Evolutionary conservation across 2,888 invertebrate species (phyloP).

Genomic region (Quadroppia sp.): DNA sequence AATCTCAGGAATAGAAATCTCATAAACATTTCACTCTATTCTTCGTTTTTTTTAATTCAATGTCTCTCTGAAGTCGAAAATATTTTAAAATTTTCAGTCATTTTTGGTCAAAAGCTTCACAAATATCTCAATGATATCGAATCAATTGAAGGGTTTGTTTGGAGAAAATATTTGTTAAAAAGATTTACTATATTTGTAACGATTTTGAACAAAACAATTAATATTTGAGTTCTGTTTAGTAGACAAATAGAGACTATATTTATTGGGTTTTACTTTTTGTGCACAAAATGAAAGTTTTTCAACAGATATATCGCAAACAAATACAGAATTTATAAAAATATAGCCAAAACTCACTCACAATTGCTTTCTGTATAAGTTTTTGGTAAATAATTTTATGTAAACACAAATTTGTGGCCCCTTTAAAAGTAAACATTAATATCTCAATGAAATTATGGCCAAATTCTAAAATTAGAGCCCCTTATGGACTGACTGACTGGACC

Average conservation of each 20-base stretch:
- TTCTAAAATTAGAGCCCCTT: slow-evolving; percentile 11
- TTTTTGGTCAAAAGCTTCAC: not conserved
- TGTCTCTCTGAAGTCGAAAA: not conserved
- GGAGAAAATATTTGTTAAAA: slow-evolving; percentile 12
- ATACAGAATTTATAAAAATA: not conserved
- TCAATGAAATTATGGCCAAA: slow-evolving; percentile 9
- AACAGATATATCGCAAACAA: slow-evolving; percentile 16
- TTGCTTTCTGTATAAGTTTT: slow-evolving; percentile 10
- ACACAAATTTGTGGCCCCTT: not conserved
- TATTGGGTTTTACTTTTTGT: slow-evolving; percentile 4
- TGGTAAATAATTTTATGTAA: slow-evolving; percentile 9
- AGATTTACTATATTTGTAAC: slow-evolving; percentile 12
- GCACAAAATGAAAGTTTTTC: not conserved
- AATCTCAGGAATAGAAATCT: too few species aligned
- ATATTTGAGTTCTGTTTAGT: not conserved
- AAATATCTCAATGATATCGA: not conserved
- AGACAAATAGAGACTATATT: slow-evolving; percentile 21
- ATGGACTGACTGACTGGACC: not conserved
- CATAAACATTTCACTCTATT: not conserved
- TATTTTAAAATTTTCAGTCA: not conserved
- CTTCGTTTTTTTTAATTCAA: not conserved
- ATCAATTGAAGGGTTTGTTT: slow-evolving; percentile 20
- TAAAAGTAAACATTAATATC: slow-evolving; percentile 10
- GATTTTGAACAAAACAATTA: slow-evolving; percentile 2
- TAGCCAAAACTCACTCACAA: not conserved